Conservation (phyloP, 1,140 invertebrate species). For the Holcopasites calliopsidis region DNA sequence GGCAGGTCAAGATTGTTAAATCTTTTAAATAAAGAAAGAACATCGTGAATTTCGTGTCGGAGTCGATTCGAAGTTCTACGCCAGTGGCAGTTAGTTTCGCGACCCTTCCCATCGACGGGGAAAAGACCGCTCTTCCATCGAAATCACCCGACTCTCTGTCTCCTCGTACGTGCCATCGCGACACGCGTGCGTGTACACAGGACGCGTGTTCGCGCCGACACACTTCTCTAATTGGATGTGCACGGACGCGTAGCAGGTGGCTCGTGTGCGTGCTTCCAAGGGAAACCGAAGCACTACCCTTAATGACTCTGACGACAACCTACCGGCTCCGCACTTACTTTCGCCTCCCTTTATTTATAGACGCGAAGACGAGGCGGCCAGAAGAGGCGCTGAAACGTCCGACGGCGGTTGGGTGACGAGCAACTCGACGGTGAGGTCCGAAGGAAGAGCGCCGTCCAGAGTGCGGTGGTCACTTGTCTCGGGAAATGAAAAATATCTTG, state of each 20-base stretch:
- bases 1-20: not conserved
- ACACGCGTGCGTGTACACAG: not conserved
- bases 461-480: conserved; percentile 10
- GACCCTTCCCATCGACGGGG: conserved; percentile 26
- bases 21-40: no score
- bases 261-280: conserved; percentile 36
- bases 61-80: conserved; percentile 27
- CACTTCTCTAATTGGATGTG: no score
- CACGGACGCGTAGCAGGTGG: not conserved
- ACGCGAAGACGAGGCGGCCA: conserved; percentile 41
- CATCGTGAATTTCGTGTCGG: not conserved
- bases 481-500: conserved; percentile 53
- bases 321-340: conserved; percentile 58
- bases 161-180: not conserved
- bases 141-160: not conserved
- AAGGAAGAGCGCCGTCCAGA: conserved; percentile 15
- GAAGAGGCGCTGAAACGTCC: conserved; percentile 25
- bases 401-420: conserved; percentile 22
- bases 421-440: conserved; percentile 47
- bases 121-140: conserved; percentile 45
- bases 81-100: conserved; percentile 41
- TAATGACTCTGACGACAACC: conserved; percentile 70
- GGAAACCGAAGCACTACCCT: conserved; percentile 70
- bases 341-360: conserved; percentile 68
- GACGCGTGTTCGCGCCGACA: not conserved